Base-by-base conservation (phyloP, 92 coral and sea anemone species). In the Bergia sp. region DNA sequence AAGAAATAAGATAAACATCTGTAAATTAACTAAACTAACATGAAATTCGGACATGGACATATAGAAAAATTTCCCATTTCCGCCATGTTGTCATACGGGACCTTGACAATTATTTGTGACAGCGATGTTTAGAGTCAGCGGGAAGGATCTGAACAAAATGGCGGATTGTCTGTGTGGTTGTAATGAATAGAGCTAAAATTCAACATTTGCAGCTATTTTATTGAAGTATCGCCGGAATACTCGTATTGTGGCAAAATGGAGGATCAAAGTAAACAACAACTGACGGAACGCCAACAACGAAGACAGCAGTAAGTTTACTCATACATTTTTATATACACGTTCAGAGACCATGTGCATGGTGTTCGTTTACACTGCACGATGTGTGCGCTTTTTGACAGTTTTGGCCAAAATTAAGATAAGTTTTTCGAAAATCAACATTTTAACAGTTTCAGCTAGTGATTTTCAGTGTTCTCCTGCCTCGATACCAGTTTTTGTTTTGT, bases 51-150 rank as follows among this genome's bases (percentile, higher is more conserved):
- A 20, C 5, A 66, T 9, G 5, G 1, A 61, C 23, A 4, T 29
- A 29, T 29, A 29, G 29, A 29, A 29, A 29, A 29, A 29, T 29
- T 29, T 29, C 29, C 29, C 16, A 6, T 9, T 40, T 45, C 55
- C 86, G 18, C 87, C 87, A 84, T 69, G 66, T 84, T 84, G 65
- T 44, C 37, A 84, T 84, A 71, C 87, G 87, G 87, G 87, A 84
- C 64, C 10, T 84, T 3, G 2, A 0, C 37, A 4, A 49, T 2
- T n/a, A 8, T n/a, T 29, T 36, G 74, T 43, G 47, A 21, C 86
- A 11, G 39, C 86, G 77, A n/a, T 64, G 21, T 10, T 29, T 41
- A 37, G 21, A 20, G 78, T 47, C 87, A 84, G 87, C 87, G 87
- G 87, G 18, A 84, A 18, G 10, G 23, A 11, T 66, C 65, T 50